These are phyloP conservation scores for Halichoerus grypus DNA, from an alignment of 2,113 vertebrate species.

Conservation along the genomic window DNA sequence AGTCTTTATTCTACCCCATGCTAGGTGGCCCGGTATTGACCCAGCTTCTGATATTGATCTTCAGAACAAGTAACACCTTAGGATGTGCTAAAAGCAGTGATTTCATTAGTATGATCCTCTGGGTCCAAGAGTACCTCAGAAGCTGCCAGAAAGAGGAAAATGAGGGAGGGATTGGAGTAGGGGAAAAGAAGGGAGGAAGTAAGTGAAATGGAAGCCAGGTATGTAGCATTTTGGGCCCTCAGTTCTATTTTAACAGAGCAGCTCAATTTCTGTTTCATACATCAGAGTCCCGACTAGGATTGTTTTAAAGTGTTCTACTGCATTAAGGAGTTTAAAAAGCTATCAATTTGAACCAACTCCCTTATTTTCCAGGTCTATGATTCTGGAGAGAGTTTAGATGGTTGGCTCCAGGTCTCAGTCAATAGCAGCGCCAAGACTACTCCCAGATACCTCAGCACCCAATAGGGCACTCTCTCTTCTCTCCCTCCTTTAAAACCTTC, in stretches of 20 bases:
- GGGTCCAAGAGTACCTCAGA: background rate
- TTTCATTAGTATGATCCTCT: background rate
- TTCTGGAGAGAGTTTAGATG: background rate
- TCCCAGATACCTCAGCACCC: too few relatives aligned
- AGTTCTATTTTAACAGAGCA: background rate
- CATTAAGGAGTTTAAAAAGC: conserved; percentile 21
- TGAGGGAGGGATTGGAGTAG: rapidly evolving
- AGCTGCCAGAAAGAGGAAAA: background rate
- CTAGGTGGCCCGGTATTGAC: background rate
- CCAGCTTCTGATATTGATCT: background rate
- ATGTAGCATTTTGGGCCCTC: background rate
- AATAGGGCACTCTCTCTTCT: background rate
- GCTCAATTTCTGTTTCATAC: background rate
- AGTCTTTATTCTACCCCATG: background rate
- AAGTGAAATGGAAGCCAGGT: background rate
- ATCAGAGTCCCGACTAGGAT: background rate
- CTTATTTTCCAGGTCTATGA: background rate
- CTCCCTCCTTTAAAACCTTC: background rate
- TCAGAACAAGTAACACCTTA: background rate
- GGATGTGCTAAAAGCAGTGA: background rate
- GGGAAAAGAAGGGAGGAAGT: background rate
- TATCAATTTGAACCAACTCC: background rate
- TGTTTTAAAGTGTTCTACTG: background rate
- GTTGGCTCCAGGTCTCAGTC: background rate
- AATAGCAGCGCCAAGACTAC: background rate